Base-by-base conservation (phyloP, 2,888 invertebrate genomes). In the Polydesmus complanatus region DNA sequence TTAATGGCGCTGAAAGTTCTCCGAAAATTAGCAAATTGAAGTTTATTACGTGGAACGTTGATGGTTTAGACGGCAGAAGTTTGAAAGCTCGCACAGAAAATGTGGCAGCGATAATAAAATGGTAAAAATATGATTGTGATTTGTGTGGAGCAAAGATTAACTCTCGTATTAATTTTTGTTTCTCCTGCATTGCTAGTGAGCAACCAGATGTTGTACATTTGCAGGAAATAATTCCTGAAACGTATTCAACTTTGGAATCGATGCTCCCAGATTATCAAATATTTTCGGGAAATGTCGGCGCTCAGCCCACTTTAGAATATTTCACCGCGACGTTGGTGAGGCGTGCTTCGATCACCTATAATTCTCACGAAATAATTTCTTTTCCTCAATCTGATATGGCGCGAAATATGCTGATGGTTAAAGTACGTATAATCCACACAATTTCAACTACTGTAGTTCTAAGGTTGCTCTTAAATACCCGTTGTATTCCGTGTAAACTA, bases 41-140 rank as follows among this genome's bases (percentile, higher is more conserved):
- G 22, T 64, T 81, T 11, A 68, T 80, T 27, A 75, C 78, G 3
- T 82, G 81, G 81, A 81, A 81, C 68, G 73, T 81, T 58, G 81
- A 82, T 72, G 81, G 81, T 1, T 68, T 81, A 5, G 79, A 80
- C 68, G 70, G 71, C 1, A 71, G 72, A 55, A 78, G 77, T 67
- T 65, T 78, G 1, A 69, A 72, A 25, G 74, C 73, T 8, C 69
- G 81, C 57, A 78, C 78, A n/a, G 73, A 73, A 63, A 77, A 75
- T 26, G 78, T 78, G 1, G 73, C 75, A 62, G 71, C 75, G 54
- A 72, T 74, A 25, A 74, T 81, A 49, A 73, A 73, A 61, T 70
- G 67, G 78, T 78, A 68, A 68, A 21, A 26, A 26, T 19, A 14
- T 58, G 23, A n/a, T 5, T 2, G 23, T 25, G n/a, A 57, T 11